Base-by-base conservation (phyloP, 2,888 invertebrate species). In the Neelides folsomi region DNA sequence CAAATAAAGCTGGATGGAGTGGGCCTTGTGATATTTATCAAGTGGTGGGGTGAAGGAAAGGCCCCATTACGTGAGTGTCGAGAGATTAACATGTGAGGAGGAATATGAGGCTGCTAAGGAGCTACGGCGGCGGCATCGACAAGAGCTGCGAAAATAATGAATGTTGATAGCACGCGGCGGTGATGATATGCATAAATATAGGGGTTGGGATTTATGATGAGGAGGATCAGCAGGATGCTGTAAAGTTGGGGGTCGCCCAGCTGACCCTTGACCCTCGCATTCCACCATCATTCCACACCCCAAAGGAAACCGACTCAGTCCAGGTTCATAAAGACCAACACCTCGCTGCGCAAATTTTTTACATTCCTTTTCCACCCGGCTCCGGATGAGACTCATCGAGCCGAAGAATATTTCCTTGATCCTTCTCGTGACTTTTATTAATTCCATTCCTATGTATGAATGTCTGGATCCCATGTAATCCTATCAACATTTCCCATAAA, bases 141-240 rank as follows among this genome's bases (percentile, higher is more conserved):
- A 40, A 36, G 49, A 58, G 58, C 56, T 59, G 61, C 59, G 56
- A 61, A 61, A 61, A 60, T 59, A 62, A 62, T 58, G 52, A 56
- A 62, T 56, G 54, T 57, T 51, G 57, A 57, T 56, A 55, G 55
- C 61, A 61, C 58, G 55, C 59, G 55, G 59, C 49, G 59, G 62
- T 58, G 59, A 62, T 62, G 62, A 62, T 59, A 62, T 62, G 58
- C 59, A 58, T 51, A 59, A 52, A 58, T 57, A 56, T 57, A 59
- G 55, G 59, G 40, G 54, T 51, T 51, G 55, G 57, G 62, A 62
- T 62, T 62, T 62, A 62, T 62, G 61, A 57, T 51, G 53, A 50
- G 54, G 52, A 52, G 56, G 48, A 55, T 51, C 59, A 59, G 58
- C 62, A 58, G 59, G 59, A 47, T 57, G 58, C 51, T 45, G 45